Evolutionary conservation across 2,797 vertebrate genomes (phyloP).

Genomic region (Sebastes iracundus): DNA sequence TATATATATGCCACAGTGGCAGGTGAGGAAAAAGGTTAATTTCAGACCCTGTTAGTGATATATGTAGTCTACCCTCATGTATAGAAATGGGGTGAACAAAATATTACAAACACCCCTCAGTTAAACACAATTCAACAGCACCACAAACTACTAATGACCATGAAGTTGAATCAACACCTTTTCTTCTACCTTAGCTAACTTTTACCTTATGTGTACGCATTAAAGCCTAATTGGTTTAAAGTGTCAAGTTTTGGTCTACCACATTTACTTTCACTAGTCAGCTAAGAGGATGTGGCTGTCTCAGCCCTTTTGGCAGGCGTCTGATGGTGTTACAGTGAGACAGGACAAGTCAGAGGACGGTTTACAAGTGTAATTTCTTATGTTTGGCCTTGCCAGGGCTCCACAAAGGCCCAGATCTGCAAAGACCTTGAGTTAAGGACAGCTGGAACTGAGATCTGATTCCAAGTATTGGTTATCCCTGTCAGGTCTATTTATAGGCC

Average conservation of each 20-base stretch:
- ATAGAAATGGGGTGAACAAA: not conserved
- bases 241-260: conserved; percentile 45
- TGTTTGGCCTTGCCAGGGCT: not conserved
- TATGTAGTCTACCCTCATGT: not conserved
- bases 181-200: not conserved
- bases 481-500: not conserved
- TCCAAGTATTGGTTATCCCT: not conserved
- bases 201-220: not conserved
- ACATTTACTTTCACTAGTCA: conserved; percentile 52
- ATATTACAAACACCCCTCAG: not conserved
- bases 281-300: conserved; percentile 70
- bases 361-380: conserved; percentile 8
- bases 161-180: not conserved
- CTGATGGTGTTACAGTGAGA: conserved; percentile 23
- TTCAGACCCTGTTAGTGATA: not conserved
- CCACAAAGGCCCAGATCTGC: not conserved
- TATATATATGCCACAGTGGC: too few species aligned
- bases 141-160: not conserved
- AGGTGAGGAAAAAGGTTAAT: too few species aligned
- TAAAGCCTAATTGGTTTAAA: conserved; percentile 71
- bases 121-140: not conserved
- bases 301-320: conserved; percentile 44
- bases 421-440: not conserved
- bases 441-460: not conserved
- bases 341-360: not conserved